phyloP scores from a whole-genome alignment of 2,888 invertebrate species.

The Epinotia brunnichana region DNA sequence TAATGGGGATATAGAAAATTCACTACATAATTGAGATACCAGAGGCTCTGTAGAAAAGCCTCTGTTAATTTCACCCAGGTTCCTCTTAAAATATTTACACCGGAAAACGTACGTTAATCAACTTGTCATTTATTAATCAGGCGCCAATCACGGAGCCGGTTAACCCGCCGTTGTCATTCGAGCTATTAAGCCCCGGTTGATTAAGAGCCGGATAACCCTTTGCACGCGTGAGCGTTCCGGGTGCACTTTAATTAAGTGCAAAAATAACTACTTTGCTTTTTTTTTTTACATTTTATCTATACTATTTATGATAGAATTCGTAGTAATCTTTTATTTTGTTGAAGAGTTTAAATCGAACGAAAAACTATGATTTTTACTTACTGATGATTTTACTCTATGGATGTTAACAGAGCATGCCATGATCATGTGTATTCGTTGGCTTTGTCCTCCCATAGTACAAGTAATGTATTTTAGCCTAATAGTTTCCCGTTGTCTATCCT shows the following conservation, averaged over 20 bases:
- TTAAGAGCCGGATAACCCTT: constrained; percentile 28
- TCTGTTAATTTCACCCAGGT: background rate
- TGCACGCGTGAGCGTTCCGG: constrained; percentile 10
- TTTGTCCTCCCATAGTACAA: too few species aligned
- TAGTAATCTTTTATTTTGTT: too few species aligned
- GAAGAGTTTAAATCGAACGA: too few species aligned
- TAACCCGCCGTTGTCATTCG: constrained; percentile 32
- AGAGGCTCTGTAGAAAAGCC: too few species aligned
- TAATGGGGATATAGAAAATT: background rate
- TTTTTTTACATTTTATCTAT: background rate
- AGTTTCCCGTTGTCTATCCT: too few species aligned
- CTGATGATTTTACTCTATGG: too few species aligned
- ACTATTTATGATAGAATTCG: too few species aligned
- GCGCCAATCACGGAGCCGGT: constrained; percentile 32
- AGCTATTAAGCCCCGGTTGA: constrained; percentile 28
- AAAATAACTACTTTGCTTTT: background rate
- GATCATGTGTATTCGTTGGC: too few species aligned
- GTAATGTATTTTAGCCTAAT: too few species aligned
- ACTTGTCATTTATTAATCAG: constrained; percentile 40
- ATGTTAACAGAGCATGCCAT: too few species aligned
- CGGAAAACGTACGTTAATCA: constrained; percentile 24
- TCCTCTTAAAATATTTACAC: background rate
- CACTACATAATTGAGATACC: background rate
- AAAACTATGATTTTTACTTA: too few species aligned
- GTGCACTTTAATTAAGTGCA: constrained; percentile 24